Evolutionary conservation across 2,888 invertebrate genomes (phyloP), one percentile per base, ranked within the genome.

Genomic region (Drosophila mercatorum): DNA sequence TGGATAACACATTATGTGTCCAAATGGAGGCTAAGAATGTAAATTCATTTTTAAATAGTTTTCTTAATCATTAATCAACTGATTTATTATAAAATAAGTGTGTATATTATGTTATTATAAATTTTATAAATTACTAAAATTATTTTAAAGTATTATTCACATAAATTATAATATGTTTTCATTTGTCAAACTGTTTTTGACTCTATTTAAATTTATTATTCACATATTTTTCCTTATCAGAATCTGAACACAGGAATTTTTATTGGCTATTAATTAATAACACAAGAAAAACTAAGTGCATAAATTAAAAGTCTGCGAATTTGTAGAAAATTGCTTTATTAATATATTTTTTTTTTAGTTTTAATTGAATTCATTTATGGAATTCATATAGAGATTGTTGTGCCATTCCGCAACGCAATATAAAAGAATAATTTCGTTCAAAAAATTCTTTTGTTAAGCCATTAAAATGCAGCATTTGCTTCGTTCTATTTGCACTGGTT

Each of bases 401-500:
- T 31, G 1, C 14, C 14, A 2, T 12, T 22, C 51, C 7, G 12
- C 6, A 7, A 3, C 17, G 1, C 22, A 52, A 52, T 36, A 52
- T 36, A 52, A 34, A 22, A 22, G 36, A 36, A 36, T 38, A 14
- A 14, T 38, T 52, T 36, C 17, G 36, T 22, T 6, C 17, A 55
- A 55, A 55, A 55, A 43, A 57, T 43, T 38, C 28, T 40, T 14
- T 38, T 22, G 60, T 62, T 62, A 10, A 46, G 31, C 53, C 53
- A 66, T 67, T 68, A 34, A 47, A 41, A 36, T 55, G 17, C 2
- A 26, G 14, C 11, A 67, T 14, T 68, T 55, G 5, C 44, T 41
- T 44, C 22, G 31, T 22, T n/a, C 11, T 61, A 57, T 66, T 75
- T 75, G 52, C 57, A 44, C 14, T 61, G 40, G 36, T 56, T 74